Evolutionary conservation across 2,113 vertebrate genomes (phyloP).

Genomic region (Martes martes): DNA sequence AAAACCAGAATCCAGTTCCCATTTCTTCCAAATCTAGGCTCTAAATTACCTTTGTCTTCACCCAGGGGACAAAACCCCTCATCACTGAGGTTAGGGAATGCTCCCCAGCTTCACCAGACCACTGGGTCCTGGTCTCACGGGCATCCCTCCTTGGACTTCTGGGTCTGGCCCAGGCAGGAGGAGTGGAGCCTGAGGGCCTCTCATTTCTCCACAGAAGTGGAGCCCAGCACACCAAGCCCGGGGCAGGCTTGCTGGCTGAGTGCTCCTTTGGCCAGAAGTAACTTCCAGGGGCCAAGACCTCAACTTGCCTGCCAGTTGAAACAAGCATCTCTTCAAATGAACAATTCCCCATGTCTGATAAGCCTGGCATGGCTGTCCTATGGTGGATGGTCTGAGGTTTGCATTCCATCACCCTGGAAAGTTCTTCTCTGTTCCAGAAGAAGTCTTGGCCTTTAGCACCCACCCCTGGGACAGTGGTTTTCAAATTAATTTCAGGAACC

Average conservation of each 20-base stretch:
- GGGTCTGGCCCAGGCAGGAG: neutral
- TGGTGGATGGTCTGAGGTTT: neutral
- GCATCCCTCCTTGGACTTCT: neutral
- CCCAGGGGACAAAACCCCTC: neutral
- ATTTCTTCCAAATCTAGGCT: neutral
- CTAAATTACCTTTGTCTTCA: neutral
- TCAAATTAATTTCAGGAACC: neutral
- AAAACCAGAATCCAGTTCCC: neutral
- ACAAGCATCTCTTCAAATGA: neutral
- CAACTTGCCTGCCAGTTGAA: neutral
- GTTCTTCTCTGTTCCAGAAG: neutral
- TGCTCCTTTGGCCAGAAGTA: neutral
- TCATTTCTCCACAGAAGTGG: neutral
- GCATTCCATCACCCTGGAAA: neutral
- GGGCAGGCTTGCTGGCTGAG: neutral
- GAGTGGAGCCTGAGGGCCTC: neutral
- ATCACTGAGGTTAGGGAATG: neutral
- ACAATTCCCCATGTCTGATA: neutral
- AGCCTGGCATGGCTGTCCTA: neutral
- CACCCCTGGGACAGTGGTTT: neutral
- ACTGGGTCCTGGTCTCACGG: neutral
- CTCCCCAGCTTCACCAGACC: neutral
- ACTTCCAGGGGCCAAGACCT: neutral
- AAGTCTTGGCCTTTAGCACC: neutral
- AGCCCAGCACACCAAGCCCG: neutral